Conservation (phyloP, 2,113 vertebrate species). For the Sciurus niger region DNA sequence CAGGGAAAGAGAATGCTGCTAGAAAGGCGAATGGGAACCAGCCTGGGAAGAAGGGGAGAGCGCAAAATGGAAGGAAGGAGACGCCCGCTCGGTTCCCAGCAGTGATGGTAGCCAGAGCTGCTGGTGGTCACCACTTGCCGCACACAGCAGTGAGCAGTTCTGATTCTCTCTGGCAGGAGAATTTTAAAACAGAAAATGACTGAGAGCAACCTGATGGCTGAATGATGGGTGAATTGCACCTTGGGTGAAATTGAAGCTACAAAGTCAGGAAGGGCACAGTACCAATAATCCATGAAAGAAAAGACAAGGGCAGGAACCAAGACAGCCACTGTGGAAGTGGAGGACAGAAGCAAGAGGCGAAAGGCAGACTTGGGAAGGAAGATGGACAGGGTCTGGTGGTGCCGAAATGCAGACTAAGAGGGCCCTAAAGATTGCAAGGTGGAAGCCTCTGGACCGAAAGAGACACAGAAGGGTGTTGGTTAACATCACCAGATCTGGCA, state of each 20-base stretch:
- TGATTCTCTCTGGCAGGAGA: constrained; percentile 8
- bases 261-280: not conserved
- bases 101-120: not conserved
- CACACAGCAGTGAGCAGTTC: not conserved
- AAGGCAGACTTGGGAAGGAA: not conserved
- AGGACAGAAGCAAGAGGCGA: not conserved
- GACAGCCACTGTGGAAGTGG: not conserved
- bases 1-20: not conserved
- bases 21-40: constrained; percentile 27
- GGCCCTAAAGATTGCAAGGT: not conserved
- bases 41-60: not conserved
- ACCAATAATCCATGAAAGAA: not conserved
- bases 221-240: not conserved
- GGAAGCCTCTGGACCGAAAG: not conserved
- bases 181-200: not conserved
- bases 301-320: not conserved
- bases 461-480: fast-evolving
- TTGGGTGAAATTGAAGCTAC: not conserved
- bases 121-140: not conserved
- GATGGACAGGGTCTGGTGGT: not conserved
- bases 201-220: not conserved
- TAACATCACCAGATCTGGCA: not conserved
- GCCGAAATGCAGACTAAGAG: not conserved
- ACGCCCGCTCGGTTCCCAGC: not conserved
- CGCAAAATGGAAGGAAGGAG: not conserved